phyloP scores from a whole-genome alignment of 2,113 vertebrate species.

The Hirundichthys speculiger region DNA sequence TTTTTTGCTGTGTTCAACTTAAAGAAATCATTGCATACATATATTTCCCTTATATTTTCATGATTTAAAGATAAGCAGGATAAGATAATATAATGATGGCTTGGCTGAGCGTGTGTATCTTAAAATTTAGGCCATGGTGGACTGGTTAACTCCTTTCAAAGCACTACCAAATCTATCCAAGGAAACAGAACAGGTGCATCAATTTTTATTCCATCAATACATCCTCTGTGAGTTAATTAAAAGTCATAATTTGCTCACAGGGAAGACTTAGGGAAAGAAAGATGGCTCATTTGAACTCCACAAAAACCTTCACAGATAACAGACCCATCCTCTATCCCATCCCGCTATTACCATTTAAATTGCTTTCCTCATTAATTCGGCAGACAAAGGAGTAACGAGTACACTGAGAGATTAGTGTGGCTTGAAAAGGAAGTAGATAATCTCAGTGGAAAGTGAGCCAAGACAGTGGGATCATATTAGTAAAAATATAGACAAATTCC shows the following conservation, averaged over 20 bases:
- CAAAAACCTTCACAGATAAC: constrained; percentile 53
- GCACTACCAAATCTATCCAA: constrained; percentile 11
- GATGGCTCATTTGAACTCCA: constrained; percentile 21
- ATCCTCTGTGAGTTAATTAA: constrained; percentile 32
- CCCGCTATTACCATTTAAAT: constrained; percentile 70
- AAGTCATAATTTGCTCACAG: constrained; percentile 9
- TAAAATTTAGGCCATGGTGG: background rate
- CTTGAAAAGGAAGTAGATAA: constrained; percentile 5
- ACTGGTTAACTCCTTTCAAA: constrained; percentile 33
- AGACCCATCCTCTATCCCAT: background rate
- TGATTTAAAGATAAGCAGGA: no score
- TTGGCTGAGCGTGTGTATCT: background rate
- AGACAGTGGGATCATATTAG: background rate
- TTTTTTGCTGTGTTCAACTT: background rate
- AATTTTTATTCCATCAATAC: constrained; percentile 10
- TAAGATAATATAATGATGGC: no score
- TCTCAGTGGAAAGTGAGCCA: constrained; percentile 11
- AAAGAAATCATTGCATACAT: background rate
- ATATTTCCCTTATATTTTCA: background rate
- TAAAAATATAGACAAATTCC: background rate
- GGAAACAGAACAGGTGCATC: constrained; percentile 8
- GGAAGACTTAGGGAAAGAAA: constrained; percentile 35
- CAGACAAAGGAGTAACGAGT: constrained; percentile 51
- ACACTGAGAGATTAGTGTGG: constrained; percentile 11
- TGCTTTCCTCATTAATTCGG: constrained; percentile 35